phyloP scores from a whole-genome alignment of 2,888 invertebrate species.

The Nasonovia ribisnigri region DNA sequence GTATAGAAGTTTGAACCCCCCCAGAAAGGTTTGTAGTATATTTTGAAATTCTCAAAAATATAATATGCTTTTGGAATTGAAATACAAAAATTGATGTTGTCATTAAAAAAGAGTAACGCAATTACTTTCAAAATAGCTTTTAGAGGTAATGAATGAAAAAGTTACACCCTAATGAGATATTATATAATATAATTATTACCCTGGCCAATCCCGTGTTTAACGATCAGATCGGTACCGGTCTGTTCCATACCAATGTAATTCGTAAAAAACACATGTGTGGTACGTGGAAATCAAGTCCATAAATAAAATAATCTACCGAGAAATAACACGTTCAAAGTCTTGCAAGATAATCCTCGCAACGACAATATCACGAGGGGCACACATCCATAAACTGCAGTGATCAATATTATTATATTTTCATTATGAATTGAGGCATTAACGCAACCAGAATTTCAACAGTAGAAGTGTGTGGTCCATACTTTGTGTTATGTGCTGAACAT shows the following conservation, averaged over 20 bases:
- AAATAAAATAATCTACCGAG: background rate
- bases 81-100: too few relatives aligned
- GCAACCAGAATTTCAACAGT: background rate
- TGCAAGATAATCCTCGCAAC: background rate
- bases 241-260: background rate
- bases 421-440: background rate
- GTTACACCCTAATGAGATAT: too few relatives aligned
- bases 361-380: background rate
- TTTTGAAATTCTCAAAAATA: background rate
- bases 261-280: background rate
- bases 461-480: background rate
- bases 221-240: background rate
- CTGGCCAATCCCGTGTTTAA: too few relatives aligned
- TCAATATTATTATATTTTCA: background rate
- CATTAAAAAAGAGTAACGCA: too few relatives aligned
- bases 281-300: background rate
- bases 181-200: too few relatives aligned
- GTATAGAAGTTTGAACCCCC: background rate
- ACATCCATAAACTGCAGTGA: too few relatives aligned
- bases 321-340: background rate
- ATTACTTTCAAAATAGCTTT: too few relatives aligned
- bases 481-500: background rate
- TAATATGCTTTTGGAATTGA: too few relatives aligned
- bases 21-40: background rate
- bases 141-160: too few relatives aligned